Evolutionary conservation across 2,113 vertebrate genomes (phyloP), one percentile per base, ranked within the genome.

Genomic region (Urocitellus parryii): DNA sequence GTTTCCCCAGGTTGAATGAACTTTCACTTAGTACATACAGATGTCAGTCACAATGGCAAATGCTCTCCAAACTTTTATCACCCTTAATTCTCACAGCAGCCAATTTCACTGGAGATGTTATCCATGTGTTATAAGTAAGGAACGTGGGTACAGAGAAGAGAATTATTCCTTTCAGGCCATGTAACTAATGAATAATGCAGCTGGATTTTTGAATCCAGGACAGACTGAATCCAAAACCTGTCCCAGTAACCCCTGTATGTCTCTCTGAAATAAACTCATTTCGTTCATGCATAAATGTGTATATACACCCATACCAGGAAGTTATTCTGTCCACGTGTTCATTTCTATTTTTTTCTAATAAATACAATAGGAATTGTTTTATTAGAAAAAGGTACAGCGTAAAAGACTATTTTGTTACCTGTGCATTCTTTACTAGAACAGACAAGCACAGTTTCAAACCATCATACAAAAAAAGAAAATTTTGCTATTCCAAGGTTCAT

Each of bases 401-500:
- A 65, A 53, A 91, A 79, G 39, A 79, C 24, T 18, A 42, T 83
- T 39, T 65, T 51, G 0, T 84, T 76, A 29, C 2, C 16, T 65
- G 85, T 74, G 87, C 3, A 17, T 88, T 87, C n/a, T 88, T 87
- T 53, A 51, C 7, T 86, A 87, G 12, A 87, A 86, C 63, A 83
- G 20, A 65, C 20, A 86, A 72, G 22, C 78, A 92, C 16, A 56
- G 10, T 83, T 84, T 77, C 61, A 67, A 73, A 37, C 29, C 58
- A 61, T 63, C 68, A 17, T 37, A 20, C 13, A 77, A 72, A 94
- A 45, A 76, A 56, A 80, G 27, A 94, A 73, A 77, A 27, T 88
- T 85, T 85, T 94, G 13, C 82, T 88, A 53, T 74, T 92, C 81
- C 48, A 34, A 73, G 56, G 51, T 88, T 56, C 45, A 92, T 88